Conservation (phyloP, 2,113 vertebrate species). For the Trogon surrucura region DNA sequence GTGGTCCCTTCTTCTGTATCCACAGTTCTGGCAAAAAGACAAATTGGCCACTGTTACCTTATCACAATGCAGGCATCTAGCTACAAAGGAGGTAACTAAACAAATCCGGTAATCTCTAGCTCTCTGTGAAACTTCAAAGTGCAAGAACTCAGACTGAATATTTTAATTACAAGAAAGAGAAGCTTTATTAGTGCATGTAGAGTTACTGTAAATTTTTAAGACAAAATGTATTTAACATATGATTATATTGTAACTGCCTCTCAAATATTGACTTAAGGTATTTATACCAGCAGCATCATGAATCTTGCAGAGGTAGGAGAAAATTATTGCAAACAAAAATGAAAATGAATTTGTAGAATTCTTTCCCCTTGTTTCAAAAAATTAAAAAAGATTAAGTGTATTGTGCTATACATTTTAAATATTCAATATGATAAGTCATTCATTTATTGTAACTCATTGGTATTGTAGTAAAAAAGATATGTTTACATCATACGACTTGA, state of each 20-base stretch:
- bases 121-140: neutral
- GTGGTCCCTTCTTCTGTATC: neutral
- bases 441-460: neutral
- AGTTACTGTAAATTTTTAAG: neutral
- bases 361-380: neutral
- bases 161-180: neutral
- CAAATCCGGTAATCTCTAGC: neutral
- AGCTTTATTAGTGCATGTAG: neutral
- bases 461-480: neutral
- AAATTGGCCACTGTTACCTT: neutral
- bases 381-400: neutral
- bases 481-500: neutral
- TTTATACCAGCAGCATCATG: neutral
- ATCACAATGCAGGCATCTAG: constrained; percentile 31
- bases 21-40: constrained; percentile 10
- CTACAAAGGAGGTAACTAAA: constrained; percentile 67
- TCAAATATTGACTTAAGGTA: neutral
- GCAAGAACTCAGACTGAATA: neutral
- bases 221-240: neutral
- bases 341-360: neutral
- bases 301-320: neutral
- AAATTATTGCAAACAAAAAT: neutral
- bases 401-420: neutral
- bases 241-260: neutral
- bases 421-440: neutral